Conservation (phyloP, 2,888 invertebrate genomes). For the Lepidocyrtinus sp. region DNA sequence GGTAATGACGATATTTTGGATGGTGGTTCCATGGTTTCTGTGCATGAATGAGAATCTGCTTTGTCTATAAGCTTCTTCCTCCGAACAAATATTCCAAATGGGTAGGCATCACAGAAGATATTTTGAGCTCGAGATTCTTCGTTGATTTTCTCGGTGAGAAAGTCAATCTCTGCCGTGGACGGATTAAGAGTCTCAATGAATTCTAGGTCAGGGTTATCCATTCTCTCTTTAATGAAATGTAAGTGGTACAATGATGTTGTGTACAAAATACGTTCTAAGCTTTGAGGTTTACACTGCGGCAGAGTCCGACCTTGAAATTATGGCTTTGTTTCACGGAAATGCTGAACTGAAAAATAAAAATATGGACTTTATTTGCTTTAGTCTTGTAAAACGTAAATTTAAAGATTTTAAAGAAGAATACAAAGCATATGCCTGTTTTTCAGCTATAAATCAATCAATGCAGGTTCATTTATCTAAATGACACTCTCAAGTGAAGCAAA, state of each 20-base stretch:
- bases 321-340: too few relatives aligned
- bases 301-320: too few relatives aligned
- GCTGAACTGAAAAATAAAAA: too few relatives aligned
- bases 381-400: too few relatives aligned
- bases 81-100: constrained; percentile 54
- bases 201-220: constrained; percentile 37
- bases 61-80: not conserved
- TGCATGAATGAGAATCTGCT: not conserved
- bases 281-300: too few relatives aligned
- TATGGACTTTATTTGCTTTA: too few relatives aligned
- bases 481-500: too few relatives aligned
- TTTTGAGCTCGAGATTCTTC: constrained; percentile 53
- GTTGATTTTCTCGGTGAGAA: constrained; percentile 60
- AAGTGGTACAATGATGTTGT: not conserved
- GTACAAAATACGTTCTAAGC: too few relatives aligned
- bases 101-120: constrained; percentile 53
- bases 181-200: constrained; percentile 46
- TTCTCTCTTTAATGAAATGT: not conserved
- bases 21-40: not conserved
- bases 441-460: too few relatives aligned
- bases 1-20: constrained; percentile 11
- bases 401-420: too few relatives aligned
- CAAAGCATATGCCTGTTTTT: too few relatives aligned
- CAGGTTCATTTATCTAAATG: too few relatives aligned
- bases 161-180: constrained; percentile 52